These are phyloP conservation scores for Telmatochromis sp. DNA, from an alignment of 2,113 vertebrate species.

Conservation along the genomic window DNA sequence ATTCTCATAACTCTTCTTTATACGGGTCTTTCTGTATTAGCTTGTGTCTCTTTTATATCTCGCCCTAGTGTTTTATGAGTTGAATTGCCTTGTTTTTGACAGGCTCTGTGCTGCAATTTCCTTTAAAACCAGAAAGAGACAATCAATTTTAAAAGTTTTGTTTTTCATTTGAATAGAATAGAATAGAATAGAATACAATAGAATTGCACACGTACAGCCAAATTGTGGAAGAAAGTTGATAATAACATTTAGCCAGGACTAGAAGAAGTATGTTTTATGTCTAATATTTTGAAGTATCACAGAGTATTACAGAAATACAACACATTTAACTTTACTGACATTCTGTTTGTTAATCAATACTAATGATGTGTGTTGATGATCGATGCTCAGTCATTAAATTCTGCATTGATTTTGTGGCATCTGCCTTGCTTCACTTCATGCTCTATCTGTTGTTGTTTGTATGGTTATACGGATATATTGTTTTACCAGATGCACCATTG, in stretches of 20 bases:
- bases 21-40: background rate
- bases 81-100: background rate
- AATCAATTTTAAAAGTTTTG: background rate
- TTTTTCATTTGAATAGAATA: background rate
- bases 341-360: background rate
- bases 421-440: background rate
- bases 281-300: background rate
- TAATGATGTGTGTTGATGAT: background rate
- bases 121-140: background rate
- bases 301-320: background rate
- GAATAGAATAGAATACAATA: background rate
- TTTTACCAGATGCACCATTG: background rate
- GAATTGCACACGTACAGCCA: background rate
- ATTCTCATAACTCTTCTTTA: background rate
- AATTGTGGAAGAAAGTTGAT: background rate
- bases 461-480: background rate
- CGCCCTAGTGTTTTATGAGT: fast-evolving
- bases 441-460: background rate
- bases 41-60: background rate
- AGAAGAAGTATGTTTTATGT: background rate
- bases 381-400: background rate
- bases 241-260: background rate
- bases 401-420: background rate
- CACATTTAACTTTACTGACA: background rate
- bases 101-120: background rate